Conservation (phyloP, 2,797 vertebrate genomes). For the Scomberomorus guttatus region DNA sequence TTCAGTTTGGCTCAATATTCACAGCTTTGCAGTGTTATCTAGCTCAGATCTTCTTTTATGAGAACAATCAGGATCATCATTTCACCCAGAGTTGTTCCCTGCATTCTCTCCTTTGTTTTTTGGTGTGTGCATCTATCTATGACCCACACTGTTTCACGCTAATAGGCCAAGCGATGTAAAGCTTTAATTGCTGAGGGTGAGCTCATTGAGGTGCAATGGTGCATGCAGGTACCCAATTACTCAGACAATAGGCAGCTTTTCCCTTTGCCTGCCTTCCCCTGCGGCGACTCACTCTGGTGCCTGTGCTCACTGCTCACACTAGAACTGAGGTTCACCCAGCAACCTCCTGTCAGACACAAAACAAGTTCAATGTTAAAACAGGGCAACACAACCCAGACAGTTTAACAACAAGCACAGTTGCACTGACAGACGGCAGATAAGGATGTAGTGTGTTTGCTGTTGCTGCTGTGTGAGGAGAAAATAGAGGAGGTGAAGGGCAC, state of each 20-base stretch:
- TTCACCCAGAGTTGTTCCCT: background rate
- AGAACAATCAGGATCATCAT: background rate
- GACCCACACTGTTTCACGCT: background rate
- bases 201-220: slow-evolving; percentile 20
- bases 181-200: slow-evolving; percentile 12
- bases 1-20: background rate
- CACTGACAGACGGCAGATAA: background rate
- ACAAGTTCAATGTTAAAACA: background rate
- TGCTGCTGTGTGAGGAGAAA: background rate
- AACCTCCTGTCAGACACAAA: slow-evolving; percentile 11
- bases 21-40: background rate
- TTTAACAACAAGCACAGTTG: background rate
- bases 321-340: slow-evolving; percentile 1
- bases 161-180: slow-evolving; percentile 3
- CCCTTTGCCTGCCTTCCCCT: background rate
- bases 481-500: slow-evolving; percentile 13
- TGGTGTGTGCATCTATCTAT: background rate
- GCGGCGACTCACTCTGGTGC: background rate
- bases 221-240: slow-evolving; percentile 36
- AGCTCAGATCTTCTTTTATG: background rate
- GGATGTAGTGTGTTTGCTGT: background rate
- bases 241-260: slow-evolving; percentile 21
- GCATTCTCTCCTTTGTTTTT: background rate
- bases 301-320: background rate
- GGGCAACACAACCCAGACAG: background rate